Conservation (phyloP, 1,140 invertebrate genomes). For the Ceratina australensis region DNA sequence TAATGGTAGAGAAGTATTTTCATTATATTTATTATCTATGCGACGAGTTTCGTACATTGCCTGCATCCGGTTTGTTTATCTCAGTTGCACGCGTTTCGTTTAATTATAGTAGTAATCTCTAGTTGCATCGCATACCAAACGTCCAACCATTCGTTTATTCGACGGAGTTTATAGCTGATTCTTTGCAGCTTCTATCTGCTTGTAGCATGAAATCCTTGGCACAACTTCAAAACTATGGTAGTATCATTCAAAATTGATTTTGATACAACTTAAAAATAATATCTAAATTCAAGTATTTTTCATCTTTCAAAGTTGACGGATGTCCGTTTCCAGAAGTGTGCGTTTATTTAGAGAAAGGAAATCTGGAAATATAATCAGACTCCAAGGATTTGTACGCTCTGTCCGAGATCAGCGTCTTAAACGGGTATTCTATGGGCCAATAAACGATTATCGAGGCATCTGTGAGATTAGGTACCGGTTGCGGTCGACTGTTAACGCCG, state of each 20-base stretch:
- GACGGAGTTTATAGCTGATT: neutral
- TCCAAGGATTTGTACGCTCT: too few species aligned
- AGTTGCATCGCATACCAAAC: neutral
- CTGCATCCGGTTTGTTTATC: neutral
- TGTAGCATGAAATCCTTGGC: conserved; percentile 2
- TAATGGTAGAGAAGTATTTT: too few species aligned
- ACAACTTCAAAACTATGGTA: neutral
- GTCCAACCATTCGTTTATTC: neutral
- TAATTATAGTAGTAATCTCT: neutral
- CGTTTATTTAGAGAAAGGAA: too few species aligned
- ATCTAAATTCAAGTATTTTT: too few species aligned
- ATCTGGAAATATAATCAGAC: too few species aligned
- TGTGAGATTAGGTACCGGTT: neutral
- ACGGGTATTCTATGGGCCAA: too few species aligned
- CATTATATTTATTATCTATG: neutral
- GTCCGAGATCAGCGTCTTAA: too few species aligned
- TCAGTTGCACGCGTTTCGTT: neutral
- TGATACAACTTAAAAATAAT: too few species aligned
- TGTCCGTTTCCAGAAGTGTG: too few species aligned
- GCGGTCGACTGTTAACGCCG: neutral
- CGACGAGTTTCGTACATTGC: neutral
- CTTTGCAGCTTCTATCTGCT: neutral
- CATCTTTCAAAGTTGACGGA: too few species aligned
- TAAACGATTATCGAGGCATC: conserved; percentile 7
- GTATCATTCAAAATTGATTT: too few species aligned